Evolutionary conservation across 2,888 invertebrate species (phyloP).

Genomic region (Rhaphigaster nebulosa): DNA sequence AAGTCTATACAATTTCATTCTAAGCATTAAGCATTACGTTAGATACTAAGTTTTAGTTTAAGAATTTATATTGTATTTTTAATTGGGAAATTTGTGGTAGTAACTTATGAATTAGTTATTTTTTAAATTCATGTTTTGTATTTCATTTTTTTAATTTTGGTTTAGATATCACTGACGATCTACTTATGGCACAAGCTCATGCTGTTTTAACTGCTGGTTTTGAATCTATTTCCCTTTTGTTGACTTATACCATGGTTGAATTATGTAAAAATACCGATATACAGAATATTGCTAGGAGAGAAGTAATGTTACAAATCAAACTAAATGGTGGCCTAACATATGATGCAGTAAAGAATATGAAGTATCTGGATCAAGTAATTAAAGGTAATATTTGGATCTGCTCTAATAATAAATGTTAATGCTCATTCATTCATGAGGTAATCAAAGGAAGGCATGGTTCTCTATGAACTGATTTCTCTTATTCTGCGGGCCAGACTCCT

Average conservation of each 20-base stretch:
- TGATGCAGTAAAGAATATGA: slow-evolving; percentile 73
- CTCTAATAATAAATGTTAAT: not conserved
- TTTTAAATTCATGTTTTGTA: not conserved
- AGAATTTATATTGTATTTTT: not conserved
- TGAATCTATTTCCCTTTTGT: slow-evolving; percentile 75
- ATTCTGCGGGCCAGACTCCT: too few species aligned
- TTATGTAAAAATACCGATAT: slow-evolving; percentile 72
- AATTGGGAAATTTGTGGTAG: not conserved
- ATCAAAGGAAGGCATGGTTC: too few species aligned
- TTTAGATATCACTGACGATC: slow-evolving; percentile 70
- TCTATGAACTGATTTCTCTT: too few species aligned
- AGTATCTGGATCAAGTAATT: slow-evolving; percentile 73
- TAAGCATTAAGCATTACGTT: too few species aligned
- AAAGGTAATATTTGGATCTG: slow-evolving; percentile 69
- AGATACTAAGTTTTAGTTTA: too few species aligned
- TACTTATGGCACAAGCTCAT: slow-evolving; percentile 73
- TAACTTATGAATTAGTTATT: not conserved
- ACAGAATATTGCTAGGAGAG: slow-evolving; percentile 71
- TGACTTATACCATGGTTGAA: slow-evolving; percentile 73
- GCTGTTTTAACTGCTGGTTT: slow-evolving; percentile 76
- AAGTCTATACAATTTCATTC: too few species aligned
- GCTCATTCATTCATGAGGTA: not conserved
- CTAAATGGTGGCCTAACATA: slow-evolving; percentile 71
- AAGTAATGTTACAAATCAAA: slow-evolving; percentile 70
- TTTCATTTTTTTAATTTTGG: not conserved